phyloP scores from a whole-genome alignment of 2,113 vertebrate species.

The Gulo gulo region DNA sequence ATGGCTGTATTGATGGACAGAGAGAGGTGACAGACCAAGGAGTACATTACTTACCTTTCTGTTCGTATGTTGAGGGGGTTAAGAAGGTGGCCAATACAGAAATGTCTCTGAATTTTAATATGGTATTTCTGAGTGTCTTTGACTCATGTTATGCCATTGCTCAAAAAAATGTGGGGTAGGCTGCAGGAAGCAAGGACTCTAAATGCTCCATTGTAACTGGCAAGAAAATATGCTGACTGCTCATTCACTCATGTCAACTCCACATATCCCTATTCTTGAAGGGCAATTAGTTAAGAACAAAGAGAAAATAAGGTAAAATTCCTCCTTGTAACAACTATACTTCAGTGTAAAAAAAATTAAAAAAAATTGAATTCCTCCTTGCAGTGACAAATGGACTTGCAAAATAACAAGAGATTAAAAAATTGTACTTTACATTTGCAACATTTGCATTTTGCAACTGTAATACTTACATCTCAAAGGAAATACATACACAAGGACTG shows the following conservation, averaged over 20 bases:
- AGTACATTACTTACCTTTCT: fast-evolving
- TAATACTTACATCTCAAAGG: neutral
- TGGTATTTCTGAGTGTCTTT: neutral
- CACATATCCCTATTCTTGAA: neutral
- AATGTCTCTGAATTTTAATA: slow-evolving; percentile 34
- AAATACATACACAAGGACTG: neutral
- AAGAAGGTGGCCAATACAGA: neutral
- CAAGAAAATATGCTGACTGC: neutral
- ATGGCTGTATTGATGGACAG: neutral
- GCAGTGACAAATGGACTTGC: neutral
- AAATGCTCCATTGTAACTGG: fast-evolving
- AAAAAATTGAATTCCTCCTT: neutral
- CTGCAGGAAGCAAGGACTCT: neutral
- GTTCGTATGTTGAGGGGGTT: neutral
- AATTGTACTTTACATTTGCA: neutral
- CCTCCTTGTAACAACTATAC: neutral
- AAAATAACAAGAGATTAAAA: neutral
- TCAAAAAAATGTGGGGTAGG: neutral
- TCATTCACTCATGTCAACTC: neutral
- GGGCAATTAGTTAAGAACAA: neutral
- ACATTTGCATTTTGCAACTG: too few species aligned
- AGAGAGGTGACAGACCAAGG: neutral
- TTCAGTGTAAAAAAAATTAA: neutral
- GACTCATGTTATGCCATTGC: neutral
- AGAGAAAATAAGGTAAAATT: neutral